Conservation (phyloP, 1,140 invertebrate genomes). For the Drosophila pseudoobscura region DNA sequence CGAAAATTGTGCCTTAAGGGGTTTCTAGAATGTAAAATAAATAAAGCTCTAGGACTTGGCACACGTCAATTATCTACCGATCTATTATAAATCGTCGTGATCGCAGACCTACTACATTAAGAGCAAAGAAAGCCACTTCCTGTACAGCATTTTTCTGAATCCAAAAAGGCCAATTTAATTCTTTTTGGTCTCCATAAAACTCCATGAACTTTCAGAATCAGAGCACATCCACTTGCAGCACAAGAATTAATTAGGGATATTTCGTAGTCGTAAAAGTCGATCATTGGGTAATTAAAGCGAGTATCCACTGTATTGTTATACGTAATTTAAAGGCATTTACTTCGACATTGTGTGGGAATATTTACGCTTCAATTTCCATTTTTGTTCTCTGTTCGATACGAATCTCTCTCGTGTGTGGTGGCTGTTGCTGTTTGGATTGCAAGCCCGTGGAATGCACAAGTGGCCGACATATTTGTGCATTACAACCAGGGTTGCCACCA, state of each 20-base stretch:
- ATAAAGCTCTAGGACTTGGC: no score
- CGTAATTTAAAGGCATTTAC: conserved; percentile 23
- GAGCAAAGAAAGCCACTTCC: no score
- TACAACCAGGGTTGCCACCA: conserved; percentile 8
- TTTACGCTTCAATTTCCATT: conserved; percentile 58
- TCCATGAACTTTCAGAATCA: no score
- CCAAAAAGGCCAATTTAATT: no score
- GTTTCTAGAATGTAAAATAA: no score
- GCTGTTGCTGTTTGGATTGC: conserved; percentile 18
- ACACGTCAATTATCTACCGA: no score
- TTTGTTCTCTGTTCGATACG: conserved; percentile 41
- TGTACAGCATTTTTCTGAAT: no score
- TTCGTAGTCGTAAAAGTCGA: not conserved
- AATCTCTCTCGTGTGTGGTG: conserved; percentile 11
- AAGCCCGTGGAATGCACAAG: conserved; percentile 57
- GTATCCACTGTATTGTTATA: conserved; percentile 1
- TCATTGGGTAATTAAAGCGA: not conserved
- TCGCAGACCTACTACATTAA: no score
- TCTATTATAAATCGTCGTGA: no score
- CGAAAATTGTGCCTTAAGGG: no score
- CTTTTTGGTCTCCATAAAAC: no score
- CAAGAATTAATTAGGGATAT: not conserved
- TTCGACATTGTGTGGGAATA: conserved; percentile 36
- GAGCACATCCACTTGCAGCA: not conserved
- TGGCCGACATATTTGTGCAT: conserved; percentile 57